Conservation (phyloP, 1,140 invertebrate genomes). For the Pomacea maculata region DNA sequence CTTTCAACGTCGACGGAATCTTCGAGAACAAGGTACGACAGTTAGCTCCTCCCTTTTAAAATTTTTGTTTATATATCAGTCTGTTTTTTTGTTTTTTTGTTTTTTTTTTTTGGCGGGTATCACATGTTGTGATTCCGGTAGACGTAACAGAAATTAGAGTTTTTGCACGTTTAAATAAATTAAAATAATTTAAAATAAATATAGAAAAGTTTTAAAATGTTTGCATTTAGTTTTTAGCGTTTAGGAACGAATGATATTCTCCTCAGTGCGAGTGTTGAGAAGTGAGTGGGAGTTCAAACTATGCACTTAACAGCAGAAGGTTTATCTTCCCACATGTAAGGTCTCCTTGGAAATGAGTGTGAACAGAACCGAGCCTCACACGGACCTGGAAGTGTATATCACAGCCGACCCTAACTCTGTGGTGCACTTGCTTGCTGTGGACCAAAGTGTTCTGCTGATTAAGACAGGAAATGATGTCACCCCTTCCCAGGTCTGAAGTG, state of each 20-base stretch:
- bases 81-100: conserved; percentile 33
- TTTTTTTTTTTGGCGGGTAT: conserved; percentile 32
- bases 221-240: not conserved
- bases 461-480: conserved; percentile 75
- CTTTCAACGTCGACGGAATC: conserved; percentile 29
- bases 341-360: conserved; percentile 60
- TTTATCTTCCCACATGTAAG: conserved; percentile 26
- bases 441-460: conserved; percentile 84
- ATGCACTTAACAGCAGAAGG: not conserved
- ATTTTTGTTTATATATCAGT: conserved; percentile 5
- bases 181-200: not conserved
- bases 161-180: too few relatives aligned
- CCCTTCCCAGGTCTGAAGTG: conserved; percentile 63
- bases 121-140: too few relatives aligned
- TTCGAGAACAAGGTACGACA: conserved; percentile 32
- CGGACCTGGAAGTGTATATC: conserved; percentile 78
- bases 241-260: not conserved
- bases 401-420: conserved; percentile 85
- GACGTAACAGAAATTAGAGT: too few relatives aligned
- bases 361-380: conserved; percentile 74
- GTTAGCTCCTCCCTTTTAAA: conserved; percentile 16
- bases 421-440: conserved; percentile 87
- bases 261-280: not conserved
- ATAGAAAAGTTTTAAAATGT: conserved; percentile 36
- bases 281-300: not conserved